Evolutionary conservation across 2,113 vertebrate species (phyloP).

Genomic region (Crypturellus undulatus): DNA sequence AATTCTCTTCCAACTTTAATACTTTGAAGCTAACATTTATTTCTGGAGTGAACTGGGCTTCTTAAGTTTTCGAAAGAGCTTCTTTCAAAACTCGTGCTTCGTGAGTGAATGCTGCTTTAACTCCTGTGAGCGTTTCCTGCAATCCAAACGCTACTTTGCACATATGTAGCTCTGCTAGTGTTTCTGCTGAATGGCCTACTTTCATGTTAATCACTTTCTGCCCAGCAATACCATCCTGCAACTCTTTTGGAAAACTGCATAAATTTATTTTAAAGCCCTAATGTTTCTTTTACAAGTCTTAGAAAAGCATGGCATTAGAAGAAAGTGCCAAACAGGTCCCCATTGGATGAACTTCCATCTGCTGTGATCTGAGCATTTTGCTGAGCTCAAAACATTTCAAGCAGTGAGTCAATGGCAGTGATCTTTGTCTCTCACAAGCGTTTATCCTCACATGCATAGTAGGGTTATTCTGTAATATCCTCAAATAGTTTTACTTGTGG

Average conservation of each 20-base stretch:
- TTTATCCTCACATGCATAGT: background rate
- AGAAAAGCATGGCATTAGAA: background rate
- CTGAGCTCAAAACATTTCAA: background rate
- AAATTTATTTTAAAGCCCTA: background rate
- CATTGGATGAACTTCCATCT: background rate
- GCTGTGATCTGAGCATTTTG: background rate
- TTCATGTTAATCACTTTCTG: background rate
- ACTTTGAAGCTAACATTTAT: background rate
- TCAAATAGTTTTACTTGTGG: background rate
- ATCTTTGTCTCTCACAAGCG: background rate
- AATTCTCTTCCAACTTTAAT: background rate
- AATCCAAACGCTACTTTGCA: background rate
- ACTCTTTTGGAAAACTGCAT: background rate
- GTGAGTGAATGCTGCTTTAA: background rate
- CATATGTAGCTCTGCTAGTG: background rate
- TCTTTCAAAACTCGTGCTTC: background rate
- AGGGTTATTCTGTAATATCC: background rate
- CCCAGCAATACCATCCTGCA: background rate
- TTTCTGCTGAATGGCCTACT: background rate
- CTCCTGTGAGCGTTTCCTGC: background rate
- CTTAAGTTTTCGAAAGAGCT: background rate
- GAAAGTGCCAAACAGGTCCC: background rate
- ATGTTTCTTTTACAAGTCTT: background rate
- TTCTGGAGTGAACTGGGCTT: background rate
- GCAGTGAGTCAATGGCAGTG: fast-evolving